Evolutionary conservation across 2,797 vertebrate genomes (phyloP).

Genomic region (Thaleichthys pacificus): DNA sequence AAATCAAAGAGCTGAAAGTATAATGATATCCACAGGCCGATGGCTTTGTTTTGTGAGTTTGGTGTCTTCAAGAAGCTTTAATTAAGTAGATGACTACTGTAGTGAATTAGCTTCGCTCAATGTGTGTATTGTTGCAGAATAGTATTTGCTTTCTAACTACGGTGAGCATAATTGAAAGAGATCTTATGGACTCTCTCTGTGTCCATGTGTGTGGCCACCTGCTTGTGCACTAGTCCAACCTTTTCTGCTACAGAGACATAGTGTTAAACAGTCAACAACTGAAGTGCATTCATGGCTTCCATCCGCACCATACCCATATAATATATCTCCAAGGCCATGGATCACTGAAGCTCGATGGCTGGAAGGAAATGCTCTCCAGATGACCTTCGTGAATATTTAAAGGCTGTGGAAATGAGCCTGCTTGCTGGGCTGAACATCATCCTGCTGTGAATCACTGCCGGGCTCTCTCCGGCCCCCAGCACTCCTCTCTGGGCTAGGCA

Average conservation of each 20-base stretch:
- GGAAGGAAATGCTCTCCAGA: slow-evolving; percentile 23
- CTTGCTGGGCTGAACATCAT: slow-evolving; percentile 18
- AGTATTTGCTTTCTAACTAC: not conserved
- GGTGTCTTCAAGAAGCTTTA: too few relatives aligned
- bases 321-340: not conserved
- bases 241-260: not conserved
- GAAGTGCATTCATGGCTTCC: slow-evolving; percentile 13
- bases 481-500: not conserved
- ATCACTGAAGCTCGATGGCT: not conserved
- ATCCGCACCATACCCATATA: slow-evolving; percentile 15
- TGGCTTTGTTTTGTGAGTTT: too few relatives aligned
- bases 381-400: slow-evolving; percentile 64
- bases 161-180: not conserved
- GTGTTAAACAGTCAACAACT: not conserved
- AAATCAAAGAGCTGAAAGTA: not conserved
- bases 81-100: too few relatives aligned
- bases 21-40: not conserved
- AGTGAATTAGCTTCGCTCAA: too few relatives aligned
- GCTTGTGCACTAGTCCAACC: not conserved
- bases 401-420: slow-evolving; percentile 42
- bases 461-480: not conserved
- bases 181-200: not conserved
- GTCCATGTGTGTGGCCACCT: not conserved
- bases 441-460: not conserved
- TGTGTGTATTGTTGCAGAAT: not conserved